Percentiles rank a stretch among this genome's conserved stretches.
Evolutionary conservation across 1,140 invertebrate genomes (phyloP).

Genomic region (Trichomalopsis sarcophagae): DNA sequence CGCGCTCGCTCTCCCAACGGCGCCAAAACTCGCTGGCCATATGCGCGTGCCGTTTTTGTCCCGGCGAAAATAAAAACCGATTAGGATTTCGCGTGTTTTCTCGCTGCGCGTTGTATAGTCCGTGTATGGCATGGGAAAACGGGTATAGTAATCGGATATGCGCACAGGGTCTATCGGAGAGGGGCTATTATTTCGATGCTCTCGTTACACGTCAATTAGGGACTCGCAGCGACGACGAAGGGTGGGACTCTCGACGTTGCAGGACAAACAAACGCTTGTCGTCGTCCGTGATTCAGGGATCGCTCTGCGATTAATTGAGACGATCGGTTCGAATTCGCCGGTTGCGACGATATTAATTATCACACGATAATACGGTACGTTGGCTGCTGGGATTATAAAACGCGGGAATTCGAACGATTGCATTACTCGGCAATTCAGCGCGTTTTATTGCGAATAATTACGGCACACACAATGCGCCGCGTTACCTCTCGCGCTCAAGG

Average conservation of each 20-base stretch:
- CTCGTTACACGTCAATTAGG: slow-evolving; percentile 31
- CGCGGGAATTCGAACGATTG: background rate
- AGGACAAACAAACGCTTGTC: background rate
- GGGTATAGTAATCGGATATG: slow-evolving; percentile 15
- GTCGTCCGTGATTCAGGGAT: background rate
- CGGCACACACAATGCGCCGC: background rate
- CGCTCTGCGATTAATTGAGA: background rate
- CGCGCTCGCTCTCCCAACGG: background rate
- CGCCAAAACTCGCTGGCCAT: background rate
- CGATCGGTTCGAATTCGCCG: background rate
- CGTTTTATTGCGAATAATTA: slow-evolving; percentile 19
- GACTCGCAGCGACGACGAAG: background rate
- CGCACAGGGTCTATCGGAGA: background rate
- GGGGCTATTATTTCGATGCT: slow-evolving; percentile 22
- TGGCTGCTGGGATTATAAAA: background rate
- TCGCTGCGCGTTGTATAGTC: background rate
- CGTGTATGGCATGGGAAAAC: background rate
- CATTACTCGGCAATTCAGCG: background rate
- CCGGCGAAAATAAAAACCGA: slow-evolving; percentile 38
- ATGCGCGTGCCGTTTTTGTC: slow-evolving; percentile 50
- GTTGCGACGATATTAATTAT: background rate
- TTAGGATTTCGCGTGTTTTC: slow-evolving; percentile 23
- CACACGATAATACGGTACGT: too few relatives aligned
- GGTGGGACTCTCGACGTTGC: background rate
- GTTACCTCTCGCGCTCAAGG: background rate